These are phyloP conservation scores for Cheilosia variabilis DNA, from an alignment of 2,888 invertebrate species.

Conservation along the genomic window DNA sequence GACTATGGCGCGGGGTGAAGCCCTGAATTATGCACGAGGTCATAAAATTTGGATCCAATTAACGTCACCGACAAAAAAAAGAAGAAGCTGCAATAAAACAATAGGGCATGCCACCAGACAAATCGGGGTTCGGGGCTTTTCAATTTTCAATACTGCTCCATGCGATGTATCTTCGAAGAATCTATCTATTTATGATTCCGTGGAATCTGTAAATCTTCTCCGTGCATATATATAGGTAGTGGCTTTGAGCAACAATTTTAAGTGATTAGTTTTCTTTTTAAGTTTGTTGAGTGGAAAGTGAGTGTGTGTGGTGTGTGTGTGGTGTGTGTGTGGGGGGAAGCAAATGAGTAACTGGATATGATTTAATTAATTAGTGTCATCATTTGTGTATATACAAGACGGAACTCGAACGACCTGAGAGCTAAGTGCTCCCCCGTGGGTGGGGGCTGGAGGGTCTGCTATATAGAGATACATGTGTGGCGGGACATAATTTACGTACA, in stretches of 20 bases:
- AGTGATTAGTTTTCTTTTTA: not conserved
- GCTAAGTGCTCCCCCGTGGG: constrained; percentile 54
- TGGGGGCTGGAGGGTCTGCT: not conserved
- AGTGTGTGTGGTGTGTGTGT: not conserved
- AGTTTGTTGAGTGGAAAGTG: constrained; percentile 26
- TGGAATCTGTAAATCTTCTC: constrained; percentile 32
- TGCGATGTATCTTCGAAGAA: constrained; percentile 27
- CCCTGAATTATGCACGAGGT: constrained; percentile 71
- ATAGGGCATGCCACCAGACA: constrained; percentile 16
- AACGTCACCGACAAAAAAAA: constrained; percentile 52
- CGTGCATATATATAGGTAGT: too few species aligned
- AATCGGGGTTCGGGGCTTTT: not conserved
- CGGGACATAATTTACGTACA: constrained; percentile 65
- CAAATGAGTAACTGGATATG: constrained; percentile 64
- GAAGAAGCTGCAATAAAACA: constrained; percentile 14
- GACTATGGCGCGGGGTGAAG: not conserved
- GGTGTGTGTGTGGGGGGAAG: not conserved
- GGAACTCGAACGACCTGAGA: constrained; percentile 24
- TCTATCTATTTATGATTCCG: constrained; percentile 31
- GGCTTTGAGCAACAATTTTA: not conserved
- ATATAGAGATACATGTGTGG: not conserved
- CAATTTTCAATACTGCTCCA: constrained; percentile 9
- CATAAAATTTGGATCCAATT: constrained; percentile 75
- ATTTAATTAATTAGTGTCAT: constrained; percentile 75
- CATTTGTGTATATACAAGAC: constrained; percentile 57